Conservation (phyloP, 2,797 vertebrate genomes). For the Falco novaeseelandiae region DNA sequence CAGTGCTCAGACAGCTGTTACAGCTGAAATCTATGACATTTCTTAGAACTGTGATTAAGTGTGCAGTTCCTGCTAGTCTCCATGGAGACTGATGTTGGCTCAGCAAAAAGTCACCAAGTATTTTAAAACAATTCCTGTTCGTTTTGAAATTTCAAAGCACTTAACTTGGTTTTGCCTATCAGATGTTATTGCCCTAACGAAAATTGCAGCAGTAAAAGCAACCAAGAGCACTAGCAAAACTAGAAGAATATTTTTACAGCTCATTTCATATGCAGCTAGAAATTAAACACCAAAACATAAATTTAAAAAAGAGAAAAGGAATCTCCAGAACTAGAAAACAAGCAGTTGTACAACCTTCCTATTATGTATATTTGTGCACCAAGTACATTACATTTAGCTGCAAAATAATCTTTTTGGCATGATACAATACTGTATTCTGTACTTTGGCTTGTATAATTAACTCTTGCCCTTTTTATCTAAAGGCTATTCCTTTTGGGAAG, state of each 20-base stretch:
- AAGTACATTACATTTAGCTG: neutral
- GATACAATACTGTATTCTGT: neutral
- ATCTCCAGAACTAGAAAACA: neutral
- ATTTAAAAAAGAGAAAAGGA: neutral
- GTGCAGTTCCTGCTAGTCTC: conserved; percentile 59
- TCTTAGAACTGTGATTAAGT: conserved; percentile 43
- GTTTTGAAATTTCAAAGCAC: conserved; percentile 45
- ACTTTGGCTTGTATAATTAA: neutral
- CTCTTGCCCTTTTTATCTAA: neutral
- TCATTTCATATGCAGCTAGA: neutral
- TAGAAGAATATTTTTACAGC: conserved; percentile 19
- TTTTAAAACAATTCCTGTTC: conserved; percentile 62
- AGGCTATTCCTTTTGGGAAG: neutral
- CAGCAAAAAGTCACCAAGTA: conserved; percentile 65
- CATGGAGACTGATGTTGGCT: conserved; percentile 71
- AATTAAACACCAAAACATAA: conserved; percentile 32
- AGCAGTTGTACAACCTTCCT: neutral
- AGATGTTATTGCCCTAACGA: conserved; percentile 16
- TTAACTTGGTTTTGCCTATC: conserved; percentile 28
- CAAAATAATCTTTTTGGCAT: neutral
- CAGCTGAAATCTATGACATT: conserved; percentile 39
- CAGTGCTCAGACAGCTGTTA: conserved; percentile 45
- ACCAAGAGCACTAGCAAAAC: neutral
- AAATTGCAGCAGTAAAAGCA: conserved; percentile 2
- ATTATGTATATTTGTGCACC: neutral